Evolutionary conservation across 2,797 vertebrate genomes (phyloP), one percentile per base, ranked within the genome.

Genomic region (Coracias cyanogaster): DNA sequence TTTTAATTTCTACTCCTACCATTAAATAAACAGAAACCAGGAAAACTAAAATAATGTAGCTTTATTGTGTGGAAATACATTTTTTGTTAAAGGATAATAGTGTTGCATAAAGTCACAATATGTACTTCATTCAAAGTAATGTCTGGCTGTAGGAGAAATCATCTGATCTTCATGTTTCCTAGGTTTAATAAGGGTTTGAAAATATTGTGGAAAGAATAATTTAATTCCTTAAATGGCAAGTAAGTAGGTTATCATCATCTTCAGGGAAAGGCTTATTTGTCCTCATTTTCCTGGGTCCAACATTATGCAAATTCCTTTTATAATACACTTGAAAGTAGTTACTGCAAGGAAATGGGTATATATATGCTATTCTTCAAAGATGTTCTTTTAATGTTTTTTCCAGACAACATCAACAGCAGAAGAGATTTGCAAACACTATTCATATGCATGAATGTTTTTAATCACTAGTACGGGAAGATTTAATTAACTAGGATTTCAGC

Each of bases 221-320:
- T 91, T 74, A 91, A 52, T 91, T 94, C 62, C 29, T 92, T 84
- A 90, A 94, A 93, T 82, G 57, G 21, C 45, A 89, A 95, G 7
- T 89, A 96, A 96, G 88, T 96, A 96, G 95, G 96, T 95, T 94
- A 92, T 95, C 25, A 28, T 89, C 80, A 86, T 96, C 90, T 94
- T 96, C 66, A 82, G 88, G 74, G 93, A 95, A 94, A 71, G 66
- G 18, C 73, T 95, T 88, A 83, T 94, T 95, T 95, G 83, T 93
- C 71, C 86, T 95, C 71, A 71, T 94, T 93, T 94, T 95, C 49
- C 58, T 88, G 22, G 4, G 18, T 90, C 41, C 41, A 87, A 45
- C 52, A 82, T 86, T 89, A 89, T 85, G 71, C 48, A 94, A 90
- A 86, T 92, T 86, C 20, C 20, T 61, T 86, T 93, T 72, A 57